Evolutionary conservation across 2,888 invertebrate species (phyloP), one percentile per base, ranked within the genome.

Genomic region (Watsonalla cultraria): DNA sequence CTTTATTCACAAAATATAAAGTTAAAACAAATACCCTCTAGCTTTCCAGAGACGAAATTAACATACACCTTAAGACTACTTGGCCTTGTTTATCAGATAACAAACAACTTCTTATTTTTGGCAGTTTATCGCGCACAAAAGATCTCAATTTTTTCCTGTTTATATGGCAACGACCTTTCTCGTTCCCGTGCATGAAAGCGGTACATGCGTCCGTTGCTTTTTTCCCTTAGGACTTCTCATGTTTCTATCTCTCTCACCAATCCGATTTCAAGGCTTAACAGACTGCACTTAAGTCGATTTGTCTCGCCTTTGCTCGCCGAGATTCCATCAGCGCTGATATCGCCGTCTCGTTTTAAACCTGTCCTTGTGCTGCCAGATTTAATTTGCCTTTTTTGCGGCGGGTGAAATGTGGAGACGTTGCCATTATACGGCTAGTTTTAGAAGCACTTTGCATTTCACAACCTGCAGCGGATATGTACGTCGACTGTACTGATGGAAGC

Each of bases 81-180:
- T 47, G 47, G 59, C 64, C 54, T 64, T 67, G 66, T 64, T 68
- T 60, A 67, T 66, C 24, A 24, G 24, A 24, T 53, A 60, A 64
- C 65, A 72, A 64, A 58, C 57, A 62, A 58, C 65, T 66, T 58
- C 53, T 70, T 64, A 66, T 65, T 76, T 77, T 67, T 62, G 55
- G 57, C 53, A 61, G 58, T 70, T 79, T 77, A 80, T 80, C 81
- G 83, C 68, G 72, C 70, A 75, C 77, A 71, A 78, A 77, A 79
- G 75, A 82, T 80, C 79, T 75, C 61, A 51, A 57, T 82, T 82
- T 83, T 77, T 78, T 74, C 62, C 57, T 74, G 73, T 82, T 80
- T 78, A 76, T 77, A 76, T 72, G 86, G 74, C 86, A 87, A 83
- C 82, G 84, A 86, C 84, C 86, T 85, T 73, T 74, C 70, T 64